phyloP scores from a whole-genome alignment of 2,888 invertebrate species.

The Drosophila atripex region DNA sequence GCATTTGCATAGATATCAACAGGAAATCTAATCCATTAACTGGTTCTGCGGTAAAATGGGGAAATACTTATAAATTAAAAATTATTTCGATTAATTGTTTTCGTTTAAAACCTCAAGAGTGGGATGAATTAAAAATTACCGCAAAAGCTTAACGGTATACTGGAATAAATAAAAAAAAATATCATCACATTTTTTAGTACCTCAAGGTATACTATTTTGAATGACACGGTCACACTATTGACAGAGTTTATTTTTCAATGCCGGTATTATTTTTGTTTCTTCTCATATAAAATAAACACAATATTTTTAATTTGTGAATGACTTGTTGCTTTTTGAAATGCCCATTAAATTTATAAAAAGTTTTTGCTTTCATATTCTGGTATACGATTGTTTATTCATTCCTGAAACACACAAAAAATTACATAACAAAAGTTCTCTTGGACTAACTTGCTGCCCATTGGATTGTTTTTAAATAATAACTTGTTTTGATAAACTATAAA shows the following conservation, averaged over 20 bases:
- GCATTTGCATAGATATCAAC: constrained; percentile 35
- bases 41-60: no score
- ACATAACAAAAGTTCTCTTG: constrained; percentile 10
- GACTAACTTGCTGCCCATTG: not conserved
- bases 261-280: constrained; percentile 26
- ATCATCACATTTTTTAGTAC: not conserved
- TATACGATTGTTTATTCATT: not conserved
- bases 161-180: not conserved
- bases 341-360: not conserved
- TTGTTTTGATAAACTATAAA: no score
- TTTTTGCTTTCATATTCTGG: not conserved
- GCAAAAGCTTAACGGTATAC: not conserved
- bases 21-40: not conserved
- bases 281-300: constrained; percentile 5
- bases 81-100: no score
- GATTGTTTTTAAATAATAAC: not conserved
- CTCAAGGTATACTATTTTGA: not conserved
- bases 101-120: no score
- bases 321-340: not conserved
- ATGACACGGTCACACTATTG: constrained; percentile 16
- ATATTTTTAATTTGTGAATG: constrained; percentile 11
- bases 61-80: no score
- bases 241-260: constrained; percentile 5
- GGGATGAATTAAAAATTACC: no score
- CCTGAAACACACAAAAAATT: constrained; percentile 2